These are phyloP conservation scores for Pseudolycoriella hygida DNA, from an alignment of 2,888 invertebrate genomes.

Conservation along the genomic window DNA sequence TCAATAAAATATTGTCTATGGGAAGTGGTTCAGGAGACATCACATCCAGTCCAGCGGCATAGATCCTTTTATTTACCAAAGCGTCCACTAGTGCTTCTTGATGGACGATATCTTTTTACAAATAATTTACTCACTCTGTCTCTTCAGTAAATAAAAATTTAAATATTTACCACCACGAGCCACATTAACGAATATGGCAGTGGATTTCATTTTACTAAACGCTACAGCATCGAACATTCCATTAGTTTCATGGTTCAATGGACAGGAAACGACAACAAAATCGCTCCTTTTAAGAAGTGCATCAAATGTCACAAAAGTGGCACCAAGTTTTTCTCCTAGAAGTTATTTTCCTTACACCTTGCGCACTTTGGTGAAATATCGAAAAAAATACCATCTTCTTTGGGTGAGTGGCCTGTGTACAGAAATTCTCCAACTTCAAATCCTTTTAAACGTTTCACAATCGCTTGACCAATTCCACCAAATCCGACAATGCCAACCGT, in stretches of 20 bases:
- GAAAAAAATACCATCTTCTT: slow-evolving; percentile 33
- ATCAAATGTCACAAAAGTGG: slow-evolving; percentile 44
- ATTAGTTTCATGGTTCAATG: slow-evolving; percentile 44
- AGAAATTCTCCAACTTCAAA: slow-evolving; percentile 55
- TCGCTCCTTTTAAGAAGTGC: slow-evolving; percentile 49
- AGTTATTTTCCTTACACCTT: too few species aligned
- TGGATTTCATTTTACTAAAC: slow-evolving; percentile 57
- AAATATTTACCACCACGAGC: slow-evolving; percentile 42
- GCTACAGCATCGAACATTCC: slow-evolving; percentile 46
- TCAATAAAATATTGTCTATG: slow-evolving; percentile 54
- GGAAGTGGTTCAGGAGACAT: slow-evolving; percentile 82
- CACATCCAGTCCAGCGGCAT: slow-evolving; percentile 82
- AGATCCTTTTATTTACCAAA: slow-evolving; percentile 53
- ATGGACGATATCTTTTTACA: slow-evolving; percentile 41
- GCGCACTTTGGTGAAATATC: neutral
- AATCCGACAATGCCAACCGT: slow-evolving; percentile 75
- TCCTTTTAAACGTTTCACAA: slow-evolving; percentile 50
- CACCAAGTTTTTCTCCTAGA: slow-evolving; percentile 34
- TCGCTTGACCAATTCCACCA: slow-evolving; percentile 59
- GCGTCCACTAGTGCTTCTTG: slow-evolving; percentile 69
- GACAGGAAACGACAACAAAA: slow-evolving; percentile 46
- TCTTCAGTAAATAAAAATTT: slow-evolving; percentile 7
- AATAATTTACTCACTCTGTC: neutral
- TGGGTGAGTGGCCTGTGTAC: slow-evolving; percentile 53
- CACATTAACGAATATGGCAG: slow-evolving; percentile 53